A percentile compares a stretch with the other conserved stretches of the same genome.
These are phyloP conservation scores for Tenthredo livida DNA, from an alignment of 2,888 invertebrate genomes.

Conservation along the genomic window DNA sequence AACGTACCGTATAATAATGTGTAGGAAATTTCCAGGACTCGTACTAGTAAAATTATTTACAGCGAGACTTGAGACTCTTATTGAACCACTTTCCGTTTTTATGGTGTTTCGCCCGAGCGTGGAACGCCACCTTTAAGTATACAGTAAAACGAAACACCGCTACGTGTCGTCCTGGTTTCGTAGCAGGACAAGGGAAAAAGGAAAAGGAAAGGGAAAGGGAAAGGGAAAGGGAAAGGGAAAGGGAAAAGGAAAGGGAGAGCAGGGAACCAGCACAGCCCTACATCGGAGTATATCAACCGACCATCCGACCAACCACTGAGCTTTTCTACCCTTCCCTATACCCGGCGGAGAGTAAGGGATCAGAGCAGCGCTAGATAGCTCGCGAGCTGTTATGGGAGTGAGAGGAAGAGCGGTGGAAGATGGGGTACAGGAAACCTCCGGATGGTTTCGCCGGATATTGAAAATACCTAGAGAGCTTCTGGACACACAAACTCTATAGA, in stretches of 20 bases:
- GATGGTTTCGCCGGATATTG: conserved; percentile 71
- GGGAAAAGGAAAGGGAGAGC: not conserved
- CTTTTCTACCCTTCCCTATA: not conserved
- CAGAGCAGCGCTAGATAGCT: conserved; percentile 4
- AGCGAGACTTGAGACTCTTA: not conserved
- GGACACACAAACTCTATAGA: conserved; percentile 62
- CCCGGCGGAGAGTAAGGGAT: not conserved
- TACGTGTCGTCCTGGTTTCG: not conserved
- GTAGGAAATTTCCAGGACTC: not conserved
- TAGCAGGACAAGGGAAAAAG: not conserved
- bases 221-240: not conserved
- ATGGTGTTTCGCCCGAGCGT: not conserved
- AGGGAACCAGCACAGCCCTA: not conserved
- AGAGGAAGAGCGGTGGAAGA: conserved; percentile 24
- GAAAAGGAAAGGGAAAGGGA: not conserved
- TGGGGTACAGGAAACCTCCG: conserved; percentile 59
- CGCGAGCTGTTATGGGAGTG: not conserved
- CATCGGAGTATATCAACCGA: conserved; percentile 16
- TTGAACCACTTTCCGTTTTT: conserved; percentile 6
- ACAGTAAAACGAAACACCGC: conserved; percentile 2
- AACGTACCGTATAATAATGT: not conserved
- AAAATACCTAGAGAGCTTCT: conserved; percentile 72
- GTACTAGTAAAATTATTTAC: no score
- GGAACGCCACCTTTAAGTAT: not conserved
- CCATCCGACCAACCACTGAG: conserved; percentile 4